phyloP scores from a whole-genome alignment of 1,140 invertebrate species.

The Tribolium madens region DNA sequence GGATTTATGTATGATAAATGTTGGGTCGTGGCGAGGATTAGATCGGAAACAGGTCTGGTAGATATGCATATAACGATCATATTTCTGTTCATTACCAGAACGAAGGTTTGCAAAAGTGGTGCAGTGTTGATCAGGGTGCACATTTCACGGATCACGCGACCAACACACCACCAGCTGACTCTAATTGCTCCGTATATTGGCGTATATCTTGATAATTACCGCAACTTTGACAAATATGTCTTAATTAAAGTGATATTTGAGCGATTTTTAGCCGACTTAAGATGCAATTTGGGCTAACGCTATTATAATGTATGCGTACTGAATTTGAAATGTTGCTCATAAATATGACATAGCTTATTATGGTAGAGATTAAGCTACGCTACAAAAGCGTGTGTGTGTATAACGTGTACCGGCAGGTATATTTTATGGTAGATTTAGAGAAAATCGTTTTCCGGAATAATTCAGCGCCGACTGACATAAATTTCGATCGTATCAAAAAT shows the following conservation, averaged over 20 bases:
- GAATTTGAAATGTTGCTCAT: conserved; percentile 46
- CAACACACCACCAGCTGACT: not conserved
- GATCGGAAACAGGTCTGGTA: not conserved
- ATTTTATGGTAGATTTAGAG: conserved; percentile 44
- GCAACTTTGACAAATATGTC: not conserved
- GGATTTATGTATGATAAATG: not conserved
- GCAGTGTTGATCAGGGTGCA: conserved; percentile 24
- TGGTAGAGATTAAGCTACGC: conserved; percentile 41
- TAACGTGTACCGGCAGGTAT: conserved; percentile 42
- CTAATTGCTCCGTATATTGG: conserved; percentile 11
- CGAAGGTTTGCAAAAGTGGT: conserved; percentile 1
- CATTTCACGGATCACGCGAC: conserved; percentile 40
- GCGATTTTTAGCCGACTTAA: not conserved
- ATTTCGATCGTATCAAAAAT: conserved; percentile 45
- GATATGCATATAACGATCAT: conserved; percentile 4
- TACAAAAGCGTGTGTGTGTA: conserved; percentile 43
- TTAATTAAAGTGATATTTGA: conserved; percentile 16
- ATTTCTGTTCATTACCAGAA: conserved; percentile 13
- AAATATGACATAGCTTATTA: conserved; percentile 46
- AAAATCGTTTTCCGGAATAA: conserved; percentile 46
- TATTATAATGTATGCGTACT: conserved; percentile 46
- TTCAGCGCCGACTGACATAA: conserved; percentile 35
- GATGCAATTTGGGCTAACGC: conserved; percentile 43
- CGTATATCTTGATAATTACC: conserved; percentile 6
- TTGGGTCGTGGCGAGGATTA: not conserved